These are phyloP conservation scores for Melanotus villosus DNA, from an alignment of 2,888 invertebrate species.

Conservation along the genomic window DNA sequence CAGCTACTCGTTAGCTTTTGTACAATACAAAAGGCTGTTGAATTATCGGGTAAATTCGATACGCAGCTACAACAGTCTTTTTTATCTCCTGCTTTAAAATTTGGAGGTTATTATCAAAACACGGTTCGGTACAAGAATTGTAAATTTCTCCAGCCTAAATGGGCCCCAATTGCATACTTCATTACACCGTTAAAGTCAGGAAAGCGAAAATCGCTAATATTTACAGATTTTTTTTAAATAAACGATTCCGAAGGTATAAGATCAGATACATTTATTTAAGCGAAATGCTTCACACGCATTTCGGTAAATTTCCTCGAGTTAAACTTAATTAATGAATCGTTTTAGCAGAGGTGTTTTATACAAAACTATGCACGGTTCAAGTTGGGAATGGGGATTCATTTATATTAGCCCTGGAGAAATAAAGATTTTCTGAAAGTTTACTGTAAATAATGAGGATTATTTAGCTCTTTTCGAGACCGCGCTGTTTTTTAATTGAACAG, in stretches of 20 bases:
- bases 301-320: constrained; percentile 3
- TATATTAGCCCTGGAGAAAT: background rate
- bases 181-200: background rate
- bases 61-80: background rate
- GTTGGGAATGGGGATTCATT: background rate
- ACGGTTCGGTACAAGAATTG: background rate
- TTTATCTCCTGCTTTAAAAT: background rate
- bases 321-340: constrained; percentile 12
- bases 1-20: background rate
- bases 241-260: background rate
- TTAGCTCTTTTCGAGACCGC: background rate
- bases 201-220: background rate
- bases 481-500: background rate
- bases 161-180: background rate
- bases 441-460: background rate
- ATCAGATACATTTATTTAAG: background rate
- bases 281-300: background rate
- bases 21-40: background rate
- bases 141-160: background rate
- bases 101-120: background rate
- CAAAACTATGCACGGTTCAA: constrained; percentile 1
- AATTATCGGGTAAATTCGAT: constrained; percentile 5
- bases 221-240: background rate
- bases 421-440: background rate
- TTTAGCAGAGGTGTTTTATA: background rate